phyloP scores from a whole-genome alignment of 2,797 vertebrate genomes.

The Poecilia velifera region DNA sequence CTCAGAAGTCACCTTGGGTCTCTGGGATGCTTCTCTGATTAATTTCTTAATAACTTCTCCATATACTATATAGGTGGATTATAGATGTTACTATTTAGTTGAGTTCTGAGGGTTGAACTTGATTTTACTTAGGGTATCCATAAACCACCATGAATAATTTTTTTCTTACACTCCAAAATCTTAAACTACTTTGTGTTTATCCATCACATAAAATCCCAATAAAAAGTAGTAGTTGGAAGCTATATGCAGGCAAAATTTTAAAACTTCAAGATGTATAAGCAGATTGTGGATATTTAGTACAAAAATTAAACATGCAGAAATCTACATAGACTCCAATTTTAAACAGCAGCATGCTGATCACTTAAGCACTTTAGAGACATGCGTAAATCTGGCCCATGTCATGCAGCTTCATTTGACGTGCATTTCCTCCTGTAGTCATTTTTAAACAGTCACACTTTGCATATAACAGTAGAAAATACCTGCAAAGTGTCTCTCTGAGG shows the following conservation, averaged over 20 bases:
- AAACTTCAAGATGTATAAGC: slow-evolving; percentile 6
- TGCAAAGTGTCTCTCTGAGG: slow-evolving; percentile 93
- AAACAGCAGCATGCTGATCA: slow-evolving; percentile 35
- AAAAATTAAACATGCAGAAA: slow-evolving; percentile 28
- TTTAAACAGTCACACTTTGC: background rate
- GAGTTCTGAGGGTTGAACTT: background rate
- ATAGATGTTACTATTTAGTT: background rate
- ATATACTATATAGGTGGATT: background rate
- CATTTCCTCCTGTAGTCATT: slow-evolving; percentile 1
- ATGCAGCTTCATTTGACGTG: background rate
- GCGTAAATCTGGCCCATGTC: slow-evolving; percentile 67
- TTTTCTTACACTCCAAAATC: background rate
- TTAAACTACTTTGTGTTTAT: background rate
- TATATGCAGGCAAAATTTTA: background rate
- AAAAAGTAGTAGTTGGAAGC: background rate
- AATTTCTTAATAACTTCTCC: background rate
- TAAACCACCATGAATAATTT: background rate
- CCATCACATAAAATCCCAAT: background rate
- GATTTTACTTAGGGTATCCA: background rate
- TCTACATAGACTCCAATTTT: slow-evolving; percentile 1
- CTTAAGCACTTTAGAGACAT: slow-evolving; percentile 26
- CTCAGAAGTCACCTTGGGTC: background rate
- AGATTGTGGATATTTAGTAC: slow-evolving; percentile 1
- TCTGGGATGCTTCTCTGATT: background rate
- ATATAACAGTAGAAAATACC: slow-evolving; percentile 67